Percentiles rank a stretch among this genome's conserved stretches.
These are phyloP conservation scores for Caenorhabditis becei DNA, from an alignment of 2,888 invertebrate species.

Conservation along the genomic window DNA sequence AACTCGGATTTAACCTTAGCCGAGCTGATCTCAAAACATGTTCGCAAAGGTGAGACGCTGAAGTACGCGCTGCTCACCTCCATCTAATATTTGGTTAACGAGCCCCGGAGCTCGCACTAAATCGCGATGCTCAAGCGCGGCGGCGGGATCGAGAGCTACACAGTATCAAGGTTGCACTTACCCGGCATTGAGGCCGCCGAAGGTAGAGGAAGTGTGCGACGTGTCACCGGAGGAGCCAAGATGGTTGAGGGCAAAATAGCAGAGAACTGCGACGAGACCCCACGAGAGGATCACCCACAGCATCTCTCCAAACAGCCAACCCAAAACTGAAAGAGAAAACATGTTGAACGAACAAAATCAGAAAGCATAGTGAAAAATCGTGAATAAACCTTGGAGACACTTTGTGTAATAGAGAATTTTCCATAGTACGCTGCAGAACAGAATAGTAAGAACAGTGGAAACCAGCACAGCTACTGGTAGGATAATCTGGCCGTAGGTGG, in stretches of 20 bases:
- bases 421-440: conserved; percentile 57
- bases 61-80: conserved; percentile 52
- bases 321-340: conserved; percentile 54
- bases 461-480: conserved; percentile 51
- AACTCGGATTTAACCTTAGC: not conserved
- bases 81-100: conserved; percentile 52
- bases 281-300: conserved; percentile 78
- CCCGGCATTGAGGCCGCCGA: conserved; percentile 40
- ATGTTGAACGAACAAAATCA: too few species aligned
- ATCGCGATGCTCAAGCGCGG: conserved; percentile 51
- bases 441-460: conserved; percentile 57
- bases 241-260: conserved; percentile 78
- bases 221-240: conserved; percentile 64
- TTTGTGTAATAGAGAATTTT: conserved; percentile 53
- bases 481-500: conserved; percentile 52
- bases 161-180: conserved; percentile 42
- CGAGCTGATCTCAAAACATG: conserved; percentile 42
- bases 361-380: not conserved
- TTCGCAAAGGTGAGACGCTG: conserved; percentile 58
- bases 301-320: conserved; percentile 69
- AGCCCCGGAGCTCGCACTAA: conserved; percentile 47
- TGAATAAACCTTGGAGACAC: conserved; percentile 49
- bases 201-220: conserved; percentile 48
- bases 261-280: conserved; percentile 76
- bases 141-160: conserved; percentile 28